These are phyloP conservation scores for Priocnemis perturbator DNA, from an alignment of 2,888 invertebrate species.

Conservation along the genomic window DNA sequence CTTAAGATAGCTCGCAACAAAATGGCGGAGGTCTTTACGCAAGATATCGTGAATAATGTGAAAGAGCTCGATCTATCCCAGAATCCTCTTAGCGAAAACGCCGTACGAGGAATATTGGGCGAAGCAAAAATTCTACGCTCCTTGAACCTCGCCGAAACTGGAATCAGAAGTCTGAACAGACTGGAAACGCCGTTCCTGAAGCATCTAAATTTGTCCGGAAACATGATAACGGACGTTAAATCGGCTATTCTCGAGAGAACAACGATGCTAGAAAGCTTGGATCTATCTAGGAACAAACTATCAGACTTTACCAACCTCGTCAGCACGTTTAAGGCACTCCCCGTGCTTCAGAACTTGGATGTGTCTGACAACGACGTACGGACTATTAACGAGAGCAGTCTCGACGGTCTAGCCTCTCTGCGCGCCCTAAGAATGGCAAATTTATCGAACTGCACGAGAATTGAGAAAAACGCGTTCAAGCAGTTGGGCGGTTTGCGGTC, in stretches of 20 bases:
- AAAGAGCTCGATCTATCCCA: slow-evolving; percentile 90
- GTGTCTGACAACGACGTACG: slow-evolving; percentile 90
- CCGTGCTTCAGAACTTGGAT: slow-evolving; percentile 85
- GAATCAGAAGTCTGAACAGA: slow-evolving; percentile 81
- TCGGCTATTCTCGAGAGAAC: slow-evolving; percentile 86
- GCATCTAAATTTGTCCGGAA: slow-evolving; percentile 86
- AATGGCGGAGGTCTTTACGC: slow-evolving; percentile 87
- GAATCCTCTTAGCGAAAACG: slow-evolving; percentile 86
- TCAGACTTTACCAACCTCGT: slow-evolving; percentile 77
- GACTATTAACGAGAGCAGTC: slow-evolving; percentile 85
- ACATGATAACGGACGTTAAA: slow-evolving; percentile 82
- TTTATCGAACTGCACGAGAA: slow-evolving; percentile 83
- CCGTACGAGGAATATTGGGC: slow-evolving; percentile 85
- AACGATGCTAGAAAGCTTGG: slow-evolving; percentile 86
- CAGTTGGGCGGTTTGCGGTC: slow-evolving; percentile 82
- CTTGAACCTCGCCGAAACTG: slow-evolving; percentile 88
- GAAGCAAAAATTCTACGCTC: slow-evolving; percentile 92
- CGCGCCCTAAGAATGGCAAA: slow-evolving; percentile 81
- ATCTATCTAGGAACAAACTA: slow-evolving; percentile 85
- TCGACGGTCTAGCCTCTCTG: slow-evolving; percentile 83
- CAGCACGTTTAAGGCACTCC: slow-evolving; percentile 75
- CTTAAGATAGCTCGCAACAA: slow-evolving; percentile 88
- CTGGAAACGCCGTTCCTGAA: slow-evolving; percentile 91
- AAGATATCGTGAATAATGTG: slow-evolving; percentile 91
- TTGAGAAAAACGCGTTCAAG: slow-evolving; percentile 89